Conservation (phyloP, 1,140 invertebrate genomes). For the Cydia fagiglandana region DNA sequence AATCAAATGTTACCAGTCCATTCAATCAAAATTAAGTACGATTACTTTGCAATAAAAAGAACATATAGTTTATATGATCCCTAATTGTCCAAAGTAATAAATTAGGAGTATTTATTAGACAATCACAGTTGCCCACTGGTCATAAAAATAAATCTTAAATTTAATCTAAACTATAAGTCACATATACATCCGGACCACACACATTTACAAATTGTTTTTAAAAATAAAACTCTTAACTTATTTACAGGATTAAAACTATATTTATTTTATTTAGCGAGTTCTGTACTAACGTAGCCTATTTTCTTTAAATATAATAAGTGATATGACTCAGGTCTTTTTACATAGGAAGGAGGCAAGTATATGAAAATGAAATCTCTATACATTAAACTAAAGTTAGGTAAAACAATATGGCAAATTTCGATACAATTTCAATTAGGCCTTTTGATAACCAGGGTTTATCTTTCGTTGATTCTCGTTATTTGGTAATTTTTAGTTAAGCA, state of each 20-base stretch:
- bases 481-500: conserved; percentile 22
- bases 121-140: conserved; percentile 18
- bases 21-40: background rate
- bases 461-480: conserved; percentile 29
- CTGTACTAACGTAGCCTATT: conserved; percentile 50
- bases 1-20: background rate
- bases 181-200: conserved; percentile 72
- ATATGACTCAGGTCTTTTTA: conserved; percentile 70
- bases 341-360: conserved; percentile 44
- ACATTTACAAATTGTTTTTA: conserved; percentile 71
- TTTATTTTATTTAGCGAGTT: conserved; percentile 49
- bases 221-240: conserved; percentile 69
- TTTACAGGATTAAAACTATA: conserved; percentile 56
- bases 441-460: background rate
- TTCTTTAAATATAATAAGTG: conserved; percentile 60
- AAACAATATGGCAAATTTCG: conserved; percentile 27
- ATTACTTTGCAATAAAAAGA: conserved; percentile 8
- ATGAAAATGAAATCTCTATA: conserved; percentile 42
- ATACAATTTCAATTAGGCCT: conserved; percentile 29
- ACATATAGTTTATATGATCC: background rate
- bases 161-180: conserved; percentile 54
- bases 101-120: conserved; percentile 19
- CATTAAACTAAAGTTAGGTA: conserved; percentile 33
- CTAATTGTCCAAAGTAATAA: background rate
- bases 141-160: conserved; percentile 31